Conservation (phyloP, 2,888 invertebrate species). For the Micoletzkya japonica region DNA sequence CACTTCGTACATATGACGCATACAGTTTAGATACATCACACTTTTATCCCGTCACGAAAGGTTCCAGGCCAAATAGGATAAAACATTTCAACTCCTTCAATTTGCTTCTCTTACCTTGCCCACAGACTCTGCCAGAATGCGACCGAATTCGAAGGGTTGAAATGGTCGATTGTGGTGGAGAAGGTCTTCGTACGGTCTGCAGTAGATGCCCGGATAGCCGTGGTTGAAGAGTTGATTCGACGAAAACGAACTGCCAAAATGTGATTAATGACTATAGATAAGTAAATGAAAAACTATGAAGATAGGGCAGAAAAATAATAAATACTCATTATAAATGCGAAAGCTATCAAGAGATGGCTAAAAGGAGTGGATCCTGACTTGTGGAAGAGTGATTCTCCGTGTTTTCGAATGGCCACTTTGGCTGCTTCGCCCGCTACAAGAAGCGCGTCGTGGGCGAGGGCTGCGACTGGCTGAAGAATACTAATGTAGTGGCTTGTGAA, state of each 20-base stretch:
- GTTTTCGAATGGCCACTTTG: conserved; percentile 33
- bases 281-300: too few species aligned
- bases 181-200: conserved; percentile 43
- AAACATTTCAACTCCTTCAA: neutral
- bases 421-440: conserved; percentile 47
- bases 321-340: too few species aligned
- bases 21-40: too few species aligned
- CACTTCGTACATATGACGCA: too few species aligned
- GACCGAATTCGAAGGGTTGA: conserved; percentile 45
- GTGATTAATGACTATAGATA: too few species aligned
- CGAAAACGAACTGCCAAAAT: too few species aligned
- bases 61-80: too few species aligned
- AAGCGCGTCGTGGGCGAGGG: conserved; percentile 51
- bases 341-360: too few species aligned
- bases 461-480: conserved; percentile 37
- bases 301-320: too few species aligned
- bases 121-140: conserved; percentile 41
- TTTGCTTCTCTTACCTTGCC: conserved; percentile 32
- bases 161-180: conserved; percentile 35
- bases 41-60: too few species aligned
- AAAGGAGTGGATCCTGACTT: conserved; percentile 32
- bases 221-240: conserved; percentile 13
- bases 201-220: conserved; percentile 37
- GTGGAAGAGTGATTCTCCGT: conserved; percentile 41
- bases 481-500: neutral